Evolutionary conservation across 2,797 vertebrate species (phyloP), one percentile per base, ranked within the genome.

Genomic region (Sebastes oblongus): DNA sequence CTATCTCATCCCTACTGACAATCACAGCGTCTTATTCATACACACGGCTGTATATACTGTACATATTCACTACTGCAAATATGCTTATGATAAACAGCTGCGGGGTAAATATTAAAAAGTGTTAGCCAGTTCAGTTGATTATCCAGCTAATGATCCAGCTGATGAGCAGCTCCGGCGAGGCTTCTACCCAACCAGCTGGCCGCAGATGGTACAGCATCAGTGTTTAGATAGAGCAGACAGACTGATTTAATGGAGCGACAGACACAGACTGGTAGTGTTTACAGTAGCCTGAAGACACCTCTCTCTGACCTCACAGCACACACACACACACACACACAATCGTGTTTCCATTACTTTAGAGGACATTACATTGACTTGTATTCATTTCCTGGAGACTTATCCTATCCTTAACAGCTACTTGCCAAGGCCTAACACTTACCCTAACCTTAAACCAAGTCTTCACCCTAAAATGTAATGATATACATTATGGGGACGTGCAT

Each of bases 211-310:
- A 71, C 67, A 72, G 75, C 76, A 32, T 69, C 72, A 69, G 75
- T 80, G 82, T 89, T 90, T 87, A 86, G 79, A 87, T 5, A 34
- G 76, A 83, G 59, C 66, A 66, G 65, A 67, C 73, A 66, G 78
- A 81, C 77, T 66, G 34, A 84, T 82, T 83, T 80, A 86, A 89
- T 78, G 77, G 69, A 84, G 70, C 20, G 32, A 84, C 80, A 46
- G 66, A 88, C 82, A 74, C 72, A 80, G 79, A 86, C 78, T 24
- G 81, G 42, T 75, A 78, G 74, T 88, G 86, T 93, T 92, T 90
- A 90, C 68, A 85, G 68, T 34, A 83, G 71, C 70, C 76, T 77
- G 36, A 75, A 75, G 75, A 67, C 75, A 77, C 75, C 70, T 46
- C 76, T 82, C 5, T 80, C 39, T 85, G 84, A 91, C 84, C 88